These are phyloP conservation scores for Tubiluchus corallicola DNA, from an alignment of 2,888 invertebrate species.

Conservation along the genomic window DNA sequence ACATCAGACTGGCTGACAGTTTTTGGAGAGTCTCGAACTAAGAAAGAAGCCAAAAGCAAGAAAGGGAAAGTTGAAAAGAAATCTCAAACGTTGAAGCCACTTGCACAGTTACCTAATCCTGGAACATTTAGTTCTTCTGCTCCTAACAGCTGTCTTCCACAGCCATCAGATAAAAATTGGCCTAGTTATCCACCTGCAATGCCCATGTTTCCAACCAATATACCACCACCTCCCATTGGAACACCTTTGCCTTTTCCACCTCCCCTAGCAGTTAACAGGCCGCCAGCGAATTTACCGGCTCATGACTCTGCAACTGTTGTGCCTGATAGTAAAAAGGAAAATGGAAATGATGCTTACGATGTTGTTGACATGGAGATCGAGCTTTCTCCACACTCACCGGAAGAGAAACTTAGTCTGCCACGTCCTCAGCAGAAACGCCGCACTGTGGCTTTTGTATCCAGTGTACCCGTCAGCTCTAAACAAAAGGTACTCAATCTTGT, in stretches of 20 bases:
- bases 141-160: no score
- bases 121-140: no score
- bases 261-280: not conserved
- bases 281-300: not conserved
- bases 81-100: not conserved
- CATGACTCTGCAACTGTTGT: not conserved
- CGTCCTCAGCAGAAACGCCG: no score
- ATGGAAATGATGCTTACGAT: not conserved
- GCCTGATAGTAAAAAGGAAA: not conserved
- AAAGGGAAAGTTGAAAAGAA: not conserved
- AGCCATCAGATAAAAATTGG: no score
- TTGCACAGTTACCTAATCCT: not conserved
- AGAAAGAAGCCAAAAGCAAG: not conserved
- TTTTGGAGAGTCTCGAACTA: not conserved
- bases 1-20: not conserved
- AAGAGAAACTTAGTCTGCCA: no score
- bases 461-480: no score
- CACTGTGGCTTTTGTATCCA: no score
- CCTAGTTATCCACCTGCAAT: not conserved
- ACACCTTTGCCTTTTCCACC: not conserved
- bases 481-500: no score
- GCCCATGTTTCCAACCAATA: not conserved
- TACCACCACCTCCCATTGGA: not conserved
- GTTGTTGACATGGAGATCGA: constrained; percentile 1
- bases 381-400: not conserved